Conservation (phyloP, 2,888 invertebrate genomes). For the Protula sp. region DNA sequence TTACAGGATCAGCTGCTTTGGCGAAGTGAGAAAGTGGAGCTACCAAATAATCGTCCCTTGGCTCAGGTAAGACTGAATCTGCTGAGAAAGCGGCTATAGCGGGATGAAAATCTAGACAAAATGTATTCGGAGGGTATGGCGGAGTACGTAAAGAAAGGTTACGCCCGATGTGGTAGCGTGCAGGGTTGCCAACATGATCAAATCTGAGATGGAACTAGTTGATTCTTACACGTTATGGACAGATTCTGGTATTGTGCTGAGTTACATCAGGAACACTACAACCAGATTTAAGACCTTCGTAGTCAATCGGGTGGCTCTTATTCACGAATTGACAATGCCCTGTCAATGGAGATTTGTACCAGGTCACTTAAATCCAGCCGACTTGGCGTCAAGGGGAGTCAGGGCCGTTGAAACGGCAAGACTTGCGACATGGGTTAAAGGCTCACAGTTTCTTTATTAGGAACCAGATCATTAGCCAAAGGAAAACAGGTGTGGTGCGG, state of each 20-base stretch:
- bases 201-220: no score
- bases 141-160: background rate
- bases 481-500: background rate
- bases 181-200: no score
- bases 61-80: no score
- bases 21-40: no score
- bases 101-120: no score
- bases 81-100: no score
- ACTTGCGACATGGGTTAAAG: background rate
- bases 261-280: background rate
- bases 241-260: background rate
- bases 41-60: no score
- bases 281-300: background rate
- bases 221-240: no score
- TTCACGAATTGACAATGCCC: background rate
- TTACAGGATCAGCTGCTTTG: no score
- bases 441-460: background rate
- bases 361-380: background rate
- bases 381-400: background rate
- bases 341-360: background rate
- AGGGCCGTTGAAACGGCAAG: background rate
- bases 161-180: background rate
- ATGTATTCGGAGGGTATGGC: background rate
- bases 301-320: background rate
- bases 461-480: background rate